phyloP scores from a whole-genome alignment of 2,113 vertebrate species.

The Terrapene triunguis region DNA sequence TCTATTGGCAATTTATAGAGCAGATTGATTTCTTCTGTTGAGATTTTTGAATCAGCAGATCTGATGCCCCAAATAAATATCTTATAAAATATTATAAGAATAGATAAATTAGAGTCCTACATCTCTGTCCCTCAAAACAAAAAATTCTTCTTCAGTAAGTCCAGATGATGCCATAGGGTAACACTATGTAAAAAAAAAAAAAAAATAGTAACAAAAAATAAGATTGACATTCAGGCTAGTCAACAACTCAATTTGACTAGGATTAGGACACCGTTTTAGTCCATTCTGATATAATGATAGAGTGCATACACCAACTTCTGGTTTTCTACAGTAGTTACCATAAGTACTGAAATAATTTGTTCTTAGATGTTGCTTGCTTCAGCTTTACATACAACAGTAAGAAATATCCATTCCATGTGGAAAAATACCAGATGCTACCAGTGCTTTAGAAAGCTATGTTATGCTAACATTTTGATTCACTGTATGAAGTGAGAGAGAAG shows the following conservation, averaged over 20 bases:
- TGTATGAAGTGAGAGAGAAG: background rate
- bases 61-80: background rate
- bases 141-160: background rate
- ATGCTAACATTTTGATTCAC: background rate
- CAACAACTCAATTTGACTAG: background rate
- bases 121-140: background rate
- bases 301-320: background rate
- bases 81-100: background rate
- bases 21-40: background rate
- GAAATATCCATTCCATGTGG: background rate
- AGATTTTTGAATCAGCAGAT: background rate
- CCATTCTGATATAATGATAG: background rate
- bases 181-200: background rate
- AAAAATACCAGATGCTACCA: background rate
- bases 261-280: background rate
- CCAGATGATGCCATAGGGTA: background rate
- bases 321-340: background rate
- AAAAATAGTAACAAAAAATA: background rate
- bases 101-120: background rate
- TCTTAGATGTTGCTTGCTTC: background rate
- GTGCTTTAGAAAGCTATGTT: background rate
- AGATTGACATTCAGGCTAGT: background rate
- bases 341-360: conserved; percentile 23
- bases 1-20: background rate
- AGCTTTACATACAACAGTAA: background rate